Evolutionary conservation across 2,888 invertebrate genomes (phyloP).

Genomic region (Pemphredon lugubris): DNA sequence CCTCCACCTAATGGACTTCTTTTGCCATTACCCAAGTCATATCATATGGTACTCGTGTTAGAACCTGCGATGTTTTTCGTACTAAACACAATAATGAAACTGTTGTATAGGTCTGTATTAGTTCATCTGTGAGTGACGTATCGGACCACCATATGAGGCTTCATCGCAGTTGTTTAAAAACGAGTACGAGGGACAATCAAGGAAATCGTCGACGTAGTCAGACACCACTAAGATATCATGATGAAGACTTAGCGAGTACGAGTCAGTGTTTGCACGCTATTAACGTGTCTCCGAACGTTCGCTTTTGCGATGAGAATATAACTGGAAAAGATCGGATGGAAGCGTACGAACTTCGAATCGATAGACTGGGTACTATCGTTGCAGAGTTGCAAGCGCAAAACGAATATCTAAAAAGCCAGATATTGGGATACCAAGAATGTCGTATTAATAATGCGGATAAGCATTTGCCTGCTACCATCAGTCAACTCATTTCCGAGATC

Average conservation of each 20-base stretch:
- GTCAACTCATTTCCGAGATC: conserved; percentile 57
- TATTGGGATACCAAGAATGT: conserved; percentile 38
- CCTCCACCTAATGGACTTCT: conserved; percentile 69
- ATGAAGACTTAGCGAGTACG: conserved; percentile 9
- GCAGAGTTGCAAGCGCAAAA: conserved; percentile 64
- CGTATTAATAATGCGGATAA: conserved; percentile 29
- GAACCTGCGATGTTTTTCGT: conserved; percentile 2
- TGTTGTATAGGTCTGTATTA: conserved; percentile 57
- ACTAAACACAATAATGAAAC: conserved; percentile 20
- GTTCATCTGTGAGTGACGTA: conserved; percentile 66
- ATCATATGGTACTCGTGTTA: conserved; percentile 61
- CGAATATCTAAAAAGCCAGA: conserved; percentile 55
- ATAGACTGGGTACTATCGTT: conserved; percentile 51
- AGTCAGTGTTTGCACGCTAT: conserved; percentile 11
- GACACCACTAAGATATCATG: conserved; percentile 11
- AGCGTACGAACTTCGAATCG: conserved; percentile 50
- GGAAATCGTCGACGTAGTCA: conserved; percentile 15
- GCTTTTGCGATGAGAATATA: conserved; percentile 18
- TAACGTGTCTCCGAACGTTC: conserved; percentile 15
- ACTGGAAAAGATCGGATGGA: conserved; percentile 13
- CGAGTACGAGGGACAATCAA: conserved; percentile 34
- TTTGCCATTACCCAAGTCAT: conserved; percentile 50
- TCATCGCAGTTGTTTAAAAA: conserved; percentile 32
- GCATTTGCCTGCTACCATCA: conserved; percentile 47
- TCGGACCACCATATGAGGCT: conserved; percentile 57